Conservation (phyloP, 2,888 invertebrate genomes). For the Diadegma fenestrale region DNA sequence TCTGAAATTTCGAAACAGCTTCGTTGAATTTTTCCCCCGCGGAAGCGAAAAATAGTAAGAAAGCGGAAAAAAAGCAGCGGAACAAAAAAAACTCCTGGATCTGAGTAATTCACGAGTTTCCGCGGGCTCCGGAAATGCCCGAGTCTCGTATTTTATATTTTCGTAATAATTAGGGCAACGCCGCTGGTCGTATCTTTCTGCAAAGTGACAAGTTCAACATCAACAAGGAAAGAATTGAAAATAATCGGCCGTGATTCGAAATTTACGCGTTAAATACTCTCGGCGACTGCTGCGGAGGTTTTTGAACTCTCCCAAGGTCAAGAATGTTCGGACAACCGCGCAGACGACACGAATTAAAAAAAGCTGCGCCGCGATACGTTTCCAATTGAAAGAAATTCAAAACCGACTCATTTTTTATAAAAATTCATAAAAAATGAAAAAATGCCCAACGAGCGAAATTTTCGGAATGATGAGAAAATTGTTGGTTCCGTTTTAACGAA, state of each 20-base stretch:
- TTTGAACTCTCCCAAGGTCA: slow-evolving; percentile 54
- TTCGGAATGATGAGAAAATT: background rate
- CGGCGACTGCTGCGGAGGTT: slow-evolving; percentile 27
- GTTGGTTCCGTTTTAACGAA: background rate
- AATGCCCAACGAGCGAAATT: background rate
- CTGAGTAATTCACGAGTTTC: background rate
- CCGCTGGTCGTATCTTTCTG: background rate
- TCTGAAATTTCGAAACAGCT: background rate
- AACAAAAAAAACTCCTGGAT: background rate
- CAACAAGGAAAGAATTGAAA: background rate
- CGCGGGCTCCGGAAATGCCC: background rate
- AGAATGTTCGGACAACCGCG: slow-evolving; percentile 34
- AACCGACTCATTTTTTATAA: background rate
- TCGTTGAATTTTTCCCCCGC: background rate
- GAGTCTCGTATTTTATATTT: background rate
- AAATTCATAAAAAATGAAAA: background rate
- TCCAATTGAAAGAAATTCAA: background rate
- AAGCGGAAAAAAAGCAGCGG: background rate
- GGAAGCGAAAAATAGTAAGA: background rate
- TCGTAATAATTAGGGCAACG: background rate
- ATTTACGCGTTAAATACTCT: background rate
- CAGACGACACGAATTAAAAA: slow-evolving; percentile 1
- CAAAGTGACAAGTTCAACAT: background rate
- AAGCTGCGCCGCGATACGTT: background rate
- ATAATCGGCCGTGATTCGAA: too few species aligned